Conservation (phyloP, 2,888 invertebrate species). For the Caenorhabditis sulstoni region DNA sequence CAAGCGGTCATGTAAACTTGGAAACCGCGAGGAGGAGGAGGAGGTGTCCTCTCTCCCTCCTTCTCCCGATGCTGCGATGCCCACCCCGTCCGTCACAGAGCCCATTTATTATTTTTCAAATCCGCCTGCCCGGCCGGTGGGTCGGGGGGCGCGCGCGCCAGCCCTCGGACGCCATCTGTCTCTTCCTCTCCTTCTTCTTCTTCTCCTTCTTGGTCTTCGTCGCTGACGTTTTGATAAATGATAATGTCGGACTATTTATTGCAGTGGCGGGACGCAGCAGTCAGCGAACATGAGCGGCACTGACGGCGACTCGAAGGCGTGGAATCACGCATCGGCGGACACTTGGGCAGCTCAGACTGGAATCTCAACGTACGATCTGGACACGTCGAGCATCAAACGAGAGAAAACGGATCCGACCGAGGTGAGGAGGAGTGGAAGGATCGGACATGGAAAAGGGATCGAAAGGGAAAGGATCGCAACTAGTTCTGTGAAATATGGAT, state of each 20-base stretch:
- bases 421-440: slow-evolving; percentile 12
- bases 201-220: slow-evolving; percentile 15
- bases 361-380: slow-evolving; percentile 58
- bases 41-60: slow-evolving; percentile 1
- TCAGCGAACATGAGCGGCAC: slow-evolving; percentile 33
- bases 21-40: slow-evolving; percentile 16
- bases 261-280: slow-evolving; percentile 5
- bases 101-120: slow-evolving; percentile 58
- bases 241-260: slow-evolving; percentile 29
- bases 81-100: slow-evolving; percentile 13
- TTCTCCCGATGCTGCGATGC: no score
- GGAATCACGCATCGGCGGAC: slow-evolving; percentile 56
- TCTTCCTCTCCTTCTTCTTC: slow-evolving; percentile 1
- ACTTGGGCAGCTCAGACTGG: slow-evolving; percentile 46
- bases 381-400: slow-evolving; percentile 51
- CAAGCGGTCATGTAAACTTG: slow-evolving; percentile 45
- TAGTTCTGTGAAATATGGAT: slow-evolving; percentile 27
- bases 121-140: slow-evolving; percentile 14
- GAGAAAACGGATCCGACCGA: slow-evolving; percentile 42
- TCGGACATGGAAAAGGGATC: background rate
- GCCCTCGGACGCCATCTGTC: slow-evolving; percentile 14
- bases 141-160: background rate
- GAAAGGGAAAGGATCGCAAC: slow-evolving; percentile 12
- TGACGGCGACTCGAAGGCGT: slow-evolving; percentile 49
- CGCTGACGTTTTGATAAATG: slow-evolving; percentile 40